Base-by-base conservation (phyloP, 1,140 invertebrate species). In the Stenopsyche tienmushanensis region DNA sequence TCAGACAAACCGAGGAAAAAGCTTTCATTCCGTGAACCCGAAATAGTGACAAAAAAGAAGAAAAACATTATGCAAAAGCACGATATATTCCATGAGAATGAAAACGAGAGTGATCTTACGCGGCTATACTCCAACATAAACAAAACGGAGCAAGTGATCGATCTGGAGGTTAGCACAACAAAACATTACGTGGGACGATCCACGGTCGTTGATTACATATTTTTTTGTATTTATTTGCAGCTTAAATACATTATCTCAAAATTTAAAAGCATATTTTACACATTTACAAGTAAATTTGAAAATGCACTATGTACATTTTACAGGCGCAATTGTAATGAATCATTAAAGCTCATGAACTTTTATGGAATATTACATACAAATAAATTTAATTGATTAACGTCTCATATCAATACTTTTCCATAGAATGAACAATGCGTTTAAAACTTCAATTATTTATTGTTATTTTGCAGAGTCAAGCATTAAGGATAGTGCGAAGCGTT, bases 401-500 rank as follows among this genome's bases (percentile, higher is more conserved):
- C n/a, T n/a, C n/a, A n/a, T n/a, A n/a, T n/a, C n/a, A n/a, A n/a
- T n/a, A n/a, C n/a, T n/a, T n/a, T n/a, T n/a, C n/a, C n/a, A n/a
- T n/a, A n/a, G n/a, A n/a, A n/a, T n/a, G n/a, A n/a, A n/a, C n/a
- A n/a, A n/a, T n/a, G n/a, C n/a, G n/a, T n/a, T n/a, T n/a, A n/a
- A n/a, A n/a, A n/a, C n/a, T n/a, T n/a, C n/a, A n/a, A 34, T 7
- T 7, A 34, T 34, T 5, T 34, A 34, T 34, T 34, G 13, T 78
- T 66, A 71, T 71, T 66, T 83, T 85, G 44, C 87, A 99, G 96
- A 96, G 90, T 79, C 95, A 98, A 83, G 97, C 97, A 2, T 96
- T 98, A 93, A 85, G 91, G 72, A 93, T 99, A 71, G 97, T 99
- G 39, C 85, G 96, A 72, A 99, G 96, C 0, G 95, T 99, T 66